phyloP scores from a whole-genome alignment of 2,888 invertebrate species.

The Balanococcus diminutus region DNA sequence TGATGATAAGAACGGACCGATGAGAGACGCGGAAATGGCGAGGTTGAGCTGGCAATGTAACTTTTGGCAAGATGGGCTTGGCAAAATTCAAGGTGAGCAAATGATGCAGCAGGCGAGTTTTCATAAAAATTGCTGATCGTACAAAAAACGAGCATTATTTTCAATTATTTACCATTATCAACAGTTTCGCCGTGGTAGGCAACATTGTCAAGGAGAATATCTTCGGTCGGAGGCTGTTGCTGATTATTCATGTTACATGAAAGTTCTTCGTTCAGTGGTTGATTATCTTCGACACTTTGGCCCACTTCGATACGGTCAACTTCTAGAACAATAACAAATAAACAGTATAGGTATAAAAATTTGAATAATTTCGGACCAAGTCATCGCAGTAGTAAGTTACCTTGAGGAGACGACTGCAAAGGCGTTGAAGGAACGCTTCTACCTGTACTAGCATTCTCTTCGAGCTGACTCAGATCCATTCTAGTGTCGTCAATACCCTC shows the following conservation, averaged over 20 bases:
- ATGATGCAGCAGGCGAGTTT: no score
- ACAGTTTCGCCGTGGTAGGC: constrained; percentile 6
- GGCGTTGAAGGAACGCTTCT: constrained; percentile 74
- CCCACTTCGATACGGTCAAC: constrained; percentile 45
- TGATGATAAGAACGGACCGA: no score
- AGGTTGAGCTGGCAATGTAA: no score
- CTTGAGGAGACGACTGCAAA: constrained; percentile 69
- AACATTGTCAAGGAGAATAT: constrained; percentile 41
- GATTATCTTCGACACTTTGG: constrained; percentile 45
- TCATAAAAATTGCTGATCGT: no score
- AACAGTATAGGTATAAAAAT: not conserved
- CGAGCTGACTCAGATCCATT: constrained; percentile 71
- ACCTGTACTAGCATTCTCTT: constrained; percentile 63
- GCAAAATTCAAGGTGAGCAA: not conserved
- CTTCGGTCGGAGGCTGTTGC: constrained; percentile 29
- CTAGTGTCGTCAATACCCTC: constrained; percentile 78
- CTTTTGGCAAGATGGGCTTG: no score
- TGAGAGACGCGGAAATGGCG: no score
- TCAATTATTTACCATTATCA: constrained; percentile 25
- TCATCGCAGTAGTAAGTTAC: constrained; percentile 56
- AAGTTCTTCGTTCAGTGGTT: constrained; percentile 37
- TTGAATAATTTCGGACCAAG: not conserved
- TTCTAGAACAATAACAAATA: not conserved
- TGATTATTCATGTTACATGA: constrained; percentile 29
- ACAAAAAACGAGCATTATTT: not conserved